Evolutionary conservation across 1,140 invertebrate genomes (phyloP), one percentile per base, ranked within the genome.

Genomic region (Drosophila pseudoananassae): DNA sequence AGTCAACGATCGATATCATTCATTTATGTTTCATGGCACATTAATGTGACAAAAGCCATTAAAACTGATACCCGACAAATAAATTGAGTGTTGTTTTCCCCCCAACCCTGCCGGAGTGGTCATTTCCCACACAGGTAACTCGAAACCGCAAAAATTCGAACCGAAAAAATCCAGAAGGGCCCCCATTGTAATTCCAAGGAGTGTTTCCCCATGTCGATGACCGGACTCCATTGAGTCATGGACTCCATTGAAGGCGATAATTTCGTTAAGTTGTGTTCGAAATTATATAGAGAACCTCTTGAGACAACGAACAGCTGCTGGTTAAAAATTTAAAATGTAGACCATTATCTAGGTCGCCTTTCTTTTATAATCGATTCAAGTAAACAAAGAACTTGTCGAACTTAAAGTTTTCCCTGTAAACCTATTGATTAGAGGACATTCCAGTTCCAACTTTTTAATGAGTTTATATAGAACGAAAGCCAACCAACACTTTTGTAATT

Each of bases 11-110:
- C 10, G 59, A 59, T 51, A 75, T 83, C 75, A 66, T 46, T 83
- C 79, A 78, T 71, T 70, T 63, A 71, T 83, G 59, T 75, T 74
- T 65, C 69, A 80, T 74, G 66, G 40, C 54, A 78, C 80, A 80
- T 85, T 73, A 76, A 80, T 65, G 58, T 54, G 57, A 54, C 47
- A 49, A 14, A 50, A 56, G 54, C 50, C 78, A 81, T 85, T 85
- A 74, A 85, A 69, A 81, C n/a, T 61, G 73, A 84, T 64, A 69
- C 66, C 60, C 70, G 47, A 59, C 53, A 58, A 51, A 57, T 52
- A 74, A 74, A 63, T 73, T 74, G 51, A 38, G 53, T 52, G 56
- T 36, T 29, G 9, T 36, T 36, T 20, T 15, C 27, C 47, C 17
- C 20, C 27, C 27, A 20, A 9, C 12, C 29, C 31, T 3, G 2